These are phyloP conservation scores for Macrotus californicus DNA, from an alignment of 2,113 vertebrate species.

Conservation along the genomic window DNA sequence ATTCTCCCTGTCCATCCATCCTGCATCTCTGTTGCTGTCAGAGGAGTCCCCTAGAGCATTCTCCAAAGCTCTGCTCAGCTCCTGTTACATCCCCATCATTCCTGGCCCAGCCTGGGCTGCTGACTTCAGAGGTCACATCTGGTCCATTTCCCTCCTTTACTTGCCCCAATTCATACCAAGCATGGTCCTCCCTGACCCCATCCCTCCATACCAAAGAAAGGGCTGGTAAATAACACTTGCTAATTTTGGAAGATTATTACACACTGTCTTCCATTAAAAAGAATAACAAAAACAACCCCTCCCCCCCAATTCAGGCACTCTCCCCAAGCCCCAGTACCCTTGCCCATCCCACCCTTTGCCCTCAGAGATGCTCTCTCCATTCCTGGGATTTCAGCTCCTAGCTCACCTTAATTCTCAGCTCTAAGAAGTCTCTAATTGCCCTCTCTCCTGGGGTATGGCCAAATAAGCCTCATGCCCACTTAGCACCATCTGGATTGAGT, in stretches of 20 bases:
- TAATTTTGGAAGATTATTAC: background rate
- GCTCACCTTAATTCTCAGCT: background rate
- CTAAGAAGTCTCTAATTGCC: background rate
- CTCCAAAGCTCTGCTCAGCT: background rate
- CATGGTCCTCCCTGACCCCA: background rate
- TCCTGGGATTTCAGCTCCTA: background rate
- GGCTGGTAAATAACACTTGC: background rate
- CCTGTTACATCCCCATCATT: background rate
- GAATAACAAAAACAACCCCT: background rate
- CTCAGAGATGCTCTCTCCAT: background rate
- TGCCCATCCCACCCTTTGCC: background rate
- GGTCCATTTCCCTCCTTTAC: background rate
- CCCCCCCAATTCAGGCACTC: background rate
- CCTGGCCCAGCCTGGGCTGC: no score
- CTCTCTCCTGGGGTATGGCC: background rate
- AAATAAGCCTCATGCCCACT: background rate
- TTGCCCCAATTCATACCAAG: background rate
- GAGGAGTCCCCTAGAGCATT: background rate
- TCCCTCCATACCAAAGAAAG: background rate
- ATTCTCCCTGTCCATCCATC: background rate
- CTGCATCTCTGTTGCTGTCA: background rate
- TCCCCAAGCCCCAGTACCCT: background rate
- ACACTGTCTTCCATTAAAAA: background rate
- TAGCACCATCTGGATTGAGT: background rate
- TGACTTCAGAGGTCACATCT: background rate